Percentiles rank a stretch among this genome's conserved stretches.
Conservation (phyloP, 2,797 vertebrate species). For the Gymnothorax javanicus region DNA sequence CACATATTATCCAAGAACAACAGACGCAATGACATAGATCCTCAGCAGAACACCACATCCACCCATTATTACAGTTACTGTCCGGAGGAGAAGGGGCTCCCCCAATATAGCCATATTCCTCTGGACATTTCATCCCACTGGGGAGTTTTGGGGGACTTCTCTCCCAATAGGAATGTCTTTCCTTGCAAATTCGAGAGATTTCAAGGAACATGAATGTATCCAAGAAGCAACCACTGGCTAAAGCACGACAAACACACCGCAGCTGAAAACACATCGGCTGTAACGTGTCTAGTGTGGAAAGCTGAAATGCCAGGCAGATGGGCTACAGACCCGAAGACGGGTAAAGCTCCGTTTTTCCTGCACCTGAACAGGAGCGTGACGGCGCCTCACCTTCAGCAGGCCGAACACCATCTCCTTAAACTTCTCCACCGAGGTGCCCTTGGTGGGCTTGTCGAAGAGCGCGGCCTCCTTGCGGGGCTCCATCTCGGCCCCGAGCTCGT, state of each 20-base stretch:
- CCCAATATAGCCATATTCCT: too few relatives aligned
- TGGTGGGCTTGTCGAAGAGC: conserved; percentile 89
- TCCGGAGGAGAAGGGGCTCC: too few relatives aligned
- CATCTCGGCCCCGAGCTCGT: conserved; percentile 84
- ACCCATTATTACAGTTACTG: too few relatives aligned
- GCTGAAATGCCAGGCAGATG: not conserved
- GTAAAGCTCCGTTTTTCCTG: not conserved
- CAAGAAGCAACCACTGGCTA: too few relatives aligned
- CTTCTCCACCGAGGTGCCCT: conserved; percentile 94
- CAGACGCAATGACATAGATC: too few relatives aligned
- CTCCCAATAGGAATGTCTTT: too few relatives aligned
- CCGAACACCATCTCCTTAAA: conserved; percentile 95
- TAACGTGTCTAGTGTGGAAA: not conserved
- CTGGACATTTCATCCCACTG: too few relatives aligned
- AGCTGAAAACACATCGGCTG: not conserved
- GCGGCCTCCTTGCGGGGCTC: conserved; percentile 84
- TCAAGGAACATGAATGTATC: too few relatives aligned
- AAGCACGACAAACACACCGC: not conserved
- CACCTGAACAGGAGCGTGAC: not conserved
- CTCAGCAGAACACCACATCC: too few relatives aligned
- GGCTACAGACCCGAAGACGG: conserved; percentile 7
- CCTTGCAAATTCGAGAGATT: too few relatives aligned
- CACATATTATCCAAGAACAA: too few relatives aligned
- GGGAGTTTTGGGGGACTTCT: too few relatives aligned
- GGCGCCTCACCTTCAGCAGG: conserved; percentile 84